Base-by-base conservation (phyloP, 2,888 invertebrate genomes). In the Ethmia dodecea region DNA sequence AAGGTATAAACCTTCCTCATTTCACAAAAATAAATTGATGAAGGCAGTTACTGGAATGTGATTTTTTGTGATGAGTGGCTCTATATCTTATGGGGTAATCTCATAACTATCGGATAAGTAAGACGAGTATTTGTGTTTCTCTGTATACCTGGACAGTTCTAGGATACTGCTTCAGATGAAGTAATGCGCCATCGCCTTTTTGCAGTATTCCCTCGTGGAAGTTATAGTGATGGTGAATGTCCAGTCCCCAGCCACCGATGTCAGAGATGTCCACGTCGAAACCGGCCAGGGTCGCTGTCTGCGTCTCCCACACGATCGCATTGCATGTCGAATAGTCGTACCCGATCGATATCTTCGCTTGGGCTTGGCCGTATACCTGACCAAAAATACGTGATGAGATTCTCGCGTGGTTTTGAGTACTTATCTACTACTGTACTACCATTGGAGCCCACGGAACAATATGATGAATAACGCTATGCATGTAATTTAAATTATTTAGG, bases 221-320 rank as follows among this genome's bases (percentile, higher is more conserved):
- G 75, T 99, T 99, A 79, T 98, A 98, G 73, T 97, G 96, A 77
- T 99, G 99, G 79, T 99, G 98, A 45, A 98, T 96, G 70, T 99
- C 96, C 35, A 99, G 86, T 32, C 98, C 97, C 98, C 98, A 99
- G 29, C 97, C 97, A 1, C 98, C 98, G 35, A 98, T 94, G 68
- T 98, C 97, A 0, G 98, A 97, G 46, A 98, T 97, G 60, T 96
- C 96, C 31, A 98, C 96, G 73, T 98, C 98, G 76, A 96, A 97
- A 13, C 98, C 98, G 73, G 96, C 95, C 54, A 99, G 80, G 22
- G 94, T 95, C 1, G 97, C 95, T 0, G 97, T 96, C 75, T 97
- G 95, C 2, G 95, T 95, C 55, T 96, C 96, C 99, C 99, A 99
- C 22, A 98, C 94, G 9, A 97, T 91, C 39, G 93, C 89, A 25